Conservation (phyloP, 2,797 vertebrate species). For the Poeciliopsis infans region DNA sequence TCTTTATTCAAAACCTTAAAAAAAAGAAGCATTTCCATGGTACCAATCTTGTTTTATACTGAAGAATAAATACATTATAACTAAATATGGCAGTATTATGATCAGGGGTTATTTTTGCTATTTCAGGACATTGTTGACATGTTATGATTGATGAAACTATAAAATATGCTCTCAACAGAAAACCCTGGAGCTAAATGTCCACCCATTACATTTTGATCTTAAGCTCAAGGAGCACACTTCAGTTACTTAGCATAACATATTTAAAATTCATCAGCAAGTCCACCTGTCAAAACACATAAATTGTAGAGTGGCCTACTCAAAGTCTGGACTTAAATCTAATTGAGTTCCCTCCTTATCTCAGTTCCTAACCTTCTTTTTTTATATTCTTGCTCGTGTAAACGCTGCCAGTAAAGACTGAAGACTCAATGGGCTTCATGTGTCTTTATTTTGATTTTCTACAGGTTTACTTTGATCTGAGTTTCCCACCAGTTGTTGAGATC, state of each 20-base stretch:
- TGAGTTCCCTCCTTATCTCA: background rate
- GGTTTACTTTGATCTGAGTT: conserved; percentile 31
- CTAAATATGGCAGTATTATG: background rate
- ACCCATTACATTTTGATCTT: background rate
- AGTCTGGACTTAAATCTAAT: background rate
- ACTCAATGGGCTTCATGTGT: conserved; percentile 5
- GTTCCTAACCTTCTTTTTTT: background rate
- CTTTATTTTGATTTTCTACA: conserved; percentile 46
- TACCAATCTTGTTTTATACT: background rate
- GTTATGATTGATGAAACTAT: background rate
- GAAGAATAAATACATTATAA: background rate
- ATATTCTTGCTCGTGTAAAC: background rate
- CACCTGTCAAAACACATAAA: background rate
- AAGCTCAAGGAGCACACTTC: background rate
- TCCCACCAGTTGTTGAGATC: background rate
- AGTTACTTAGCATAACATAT: background rate
- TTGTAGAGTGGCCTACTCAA: background rate
- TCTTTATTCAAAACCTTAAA: background rate
- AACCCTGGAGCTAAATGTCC: background rate
- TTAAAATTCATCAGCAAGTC: background rate
- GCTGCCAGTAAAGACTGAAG: background rate
- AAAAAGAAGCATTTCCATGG: background rate
- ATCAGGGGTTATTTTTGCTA: background rate
- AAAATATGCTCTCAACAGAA: background rate
- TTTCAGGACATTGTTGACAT: background rate